Percentiles rank a stretch among this genome's conserved stretches.
Conservation (phyloP, 1,140 invertebrate species). For the Macrobrachium nipponense region DNA sequence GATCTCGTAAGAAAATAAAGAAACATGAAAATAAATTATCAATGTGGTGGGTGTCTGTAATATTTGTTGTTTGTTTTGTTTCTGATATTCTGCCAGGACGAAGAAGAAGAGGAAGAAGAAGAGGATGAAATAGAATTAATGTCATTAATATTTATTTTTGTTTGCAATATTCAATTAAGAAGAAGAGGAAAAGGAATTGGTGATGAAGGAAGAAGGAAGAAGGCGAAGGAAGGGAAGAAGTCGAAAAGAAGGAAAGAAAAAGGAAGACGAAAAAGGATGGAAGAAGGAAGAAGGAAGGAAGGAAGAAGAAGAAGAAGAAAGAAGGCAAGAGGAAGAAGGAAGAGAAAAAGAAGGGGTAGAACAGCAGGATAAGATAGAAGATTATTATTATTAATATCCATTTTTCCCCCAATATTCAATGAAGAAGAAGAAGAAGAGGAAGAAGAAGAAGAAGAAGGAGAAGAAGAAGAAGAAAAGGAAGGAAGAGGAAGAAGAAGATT, state of each 20-base stretch:
- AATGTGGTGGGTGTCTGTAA: no score
- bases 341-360: background rate
- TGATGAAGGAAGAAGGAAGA: background rate
- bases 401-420: no score
- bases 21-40: no score
- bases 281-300: background rate
- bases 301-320: background rate
- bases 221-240: background rate
- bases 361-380: background rate
- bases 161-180: background rate
- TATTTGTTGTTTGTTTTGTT: no score
- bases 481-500: conserved; percentile 3
- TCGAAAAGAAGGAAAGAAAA: background rate
- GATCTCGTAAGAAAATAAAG: no score
- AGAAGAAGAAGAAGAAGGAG: background rate
- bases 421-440: background rate
- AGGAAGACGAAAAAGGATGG: background rate
- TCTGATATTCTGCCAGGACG: background rate
- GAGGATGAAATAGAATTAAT: background rate
- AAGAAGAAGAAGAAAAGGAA: background rate
- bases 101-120: background rate
- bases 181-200: no score
- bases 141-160: no score
- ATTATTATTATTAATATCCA: no score
- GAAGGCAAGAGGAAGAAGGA: background rate